Percentiles rank a stretch among this genome's conserved stretches.
These are phyloP conservation scores for Alectoris magna DNA, from an alignment of 2,797 vertebrate species.

Conservation along the genomic window DNA sequence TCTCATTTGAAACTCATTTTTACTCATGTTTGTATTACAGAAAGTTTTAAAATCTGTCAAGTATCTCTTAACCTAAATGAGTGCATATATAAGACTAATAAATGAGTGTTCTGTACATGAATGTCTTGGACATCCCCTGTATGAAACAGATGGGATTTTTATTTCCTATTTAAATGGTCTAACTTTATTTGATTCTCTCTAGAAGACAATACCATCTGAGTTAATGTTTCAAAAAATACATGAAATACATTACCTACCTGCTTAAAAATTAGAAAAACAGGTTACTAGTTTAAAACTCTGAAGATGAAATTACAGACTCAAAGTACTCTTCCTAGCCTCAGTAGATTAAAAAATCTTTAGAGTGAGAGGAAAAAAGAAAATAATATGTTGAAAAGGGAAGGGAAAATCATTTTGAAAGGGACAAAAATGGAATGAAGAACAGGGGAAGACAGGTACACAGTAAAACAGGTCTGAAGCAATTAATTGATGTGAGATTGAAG, in stretches of 20 bases:
- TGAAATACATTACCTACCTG: not conserved
- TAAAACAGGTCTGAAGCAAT: not conserved
- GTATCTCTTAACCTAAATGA: not conserved
- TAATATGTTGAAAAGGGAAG: not conserved
- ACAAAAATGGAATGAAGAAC: not conserved
- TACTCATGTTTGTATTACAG: not conserved
- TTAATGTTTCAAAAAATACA: not conserved
- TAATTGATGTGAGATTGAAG: not conserved
- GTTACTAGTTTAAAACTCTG: not conserved
- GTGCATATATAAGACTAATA: not conserved
- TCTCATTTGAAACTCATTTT: constrained; percentile 29
- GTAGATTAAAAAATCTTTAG: not conserved
- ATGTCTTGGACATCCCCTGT: not conserved
- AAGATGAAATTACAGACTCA: not conserved
- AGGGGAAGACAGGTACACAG: not conserved
- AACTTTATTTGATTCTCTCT: not conserved
- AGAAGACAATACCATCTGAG: not conserved
- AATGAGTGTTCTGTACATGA: not conserved
- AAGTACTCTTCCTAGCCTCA: not conserved
- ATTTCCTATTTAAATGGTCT: not conserved
- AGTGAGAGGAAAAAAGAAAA: not conserved
- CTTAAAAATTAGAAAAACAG: not conserved
- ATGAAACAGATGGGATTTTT: not conserved
- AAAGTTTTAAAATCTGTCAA: constrained; percentile 4
- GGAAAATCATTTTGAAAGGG: not conserved